These are phyloP conservation scores for Notechis scutatus DNA, from an alignment of 2,113 vertebrate genomes.

Conservation along the genomic window DNA sequence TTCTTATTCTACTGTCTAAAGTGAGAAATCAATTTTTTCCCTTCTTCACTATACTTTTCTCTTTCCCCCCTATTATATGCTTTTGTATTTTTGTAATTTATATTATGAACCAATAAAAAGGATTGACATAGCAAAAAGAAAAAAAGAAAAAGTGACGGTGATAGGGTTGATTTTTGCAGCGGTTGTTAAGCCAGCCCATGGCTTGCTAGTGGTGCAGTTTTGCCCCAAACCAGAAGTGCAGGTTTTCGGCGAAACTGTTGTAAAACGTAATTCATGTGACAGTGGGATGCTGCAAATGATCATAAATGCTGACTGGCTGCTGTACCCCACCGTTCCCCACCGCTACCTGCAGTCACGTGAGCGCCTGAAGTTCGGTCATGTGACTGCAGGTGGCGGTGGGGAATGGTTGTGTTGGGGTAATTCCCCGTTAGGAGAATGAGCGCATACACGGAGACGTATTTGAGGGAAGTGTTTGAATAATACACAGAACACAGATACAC, in stretches of 20 bases:
- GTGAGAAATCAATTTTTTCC: too few relatives aligned
- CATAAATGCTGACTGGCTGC: background rate
- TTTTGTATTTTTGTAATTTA: too few relatives aligned
- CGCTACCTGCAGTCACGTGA: background rate
- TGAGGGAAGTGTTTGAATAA: too few relatives aligned
- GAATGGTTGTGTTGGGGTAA: background rate
- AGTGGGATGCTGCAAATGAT: background rate
- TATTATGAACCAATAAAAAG: too few relatives aligned
- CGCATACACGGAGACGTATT: too few relatives aligned
- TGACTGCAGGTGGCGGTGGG: background rate
- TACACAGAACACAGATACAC: too few relatives aligned
- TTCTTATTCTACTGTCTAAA: too few relatives aligned
- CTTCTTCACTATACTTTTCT: too few relatives aligned
- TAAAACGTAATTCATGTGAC: background rate
- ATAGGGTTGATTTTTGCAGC: background rate
- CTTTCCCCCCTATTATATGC: too few relatives aligned
- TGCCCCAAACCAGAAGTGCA: background rate
- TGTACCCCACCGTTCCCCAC: background rate
- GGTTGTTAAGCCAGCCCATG: background rate
- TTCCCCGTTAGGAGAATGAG: too few relatives aligned
- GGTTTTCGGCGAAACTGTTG: rapidly evolving
- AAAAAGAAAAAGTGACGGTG: background rate
- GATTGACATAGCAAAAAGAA: too few relatives aligned
- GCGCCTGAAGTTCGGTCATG: background rate
- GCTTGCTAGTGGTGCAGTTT: background rate